Evolutionary conservation across 2,888 invertebrate genomes (phyloP), one percentile per base, ranked within the genome.

Genomic region (Branchipolynoe longqiensis): DNA sequence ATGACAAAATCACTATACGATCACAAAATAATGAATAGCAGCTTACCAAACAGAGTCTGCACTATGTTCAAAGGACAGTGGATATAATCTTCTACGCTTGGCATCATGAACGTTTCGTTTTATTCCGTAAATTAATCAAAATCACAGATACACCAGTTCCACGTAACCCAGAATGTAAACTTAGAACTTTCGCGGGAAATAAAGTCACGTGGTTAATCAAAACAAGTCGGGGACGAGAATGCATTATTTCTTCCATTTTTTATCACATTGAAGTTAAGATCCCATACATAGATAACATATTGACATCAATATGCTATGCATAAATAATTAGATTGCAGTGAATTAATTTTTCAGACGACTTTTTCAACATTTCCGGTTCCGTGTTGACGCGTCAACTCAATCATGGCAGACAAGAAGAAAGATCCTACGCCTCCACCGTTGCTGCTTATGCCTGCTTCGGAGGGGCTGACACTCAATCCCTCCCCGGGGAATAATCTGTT

Each of bases 321-420:
- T 62, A 4, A 62, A 28, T 62, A 25, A 28, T 28, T 31, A 62
- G n/a, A n/a, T n/a, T n/a, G n/a, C n/a, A n/a, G n/a, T n/a, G n/a
- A n/a, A n/a, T n/a, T n/a, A n/a, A n/a, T 28, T 2, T 28, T 62
- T 62, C 4, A 28, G 25, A 25, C 28, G 31, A 62, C 25, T 28
- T 31, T 82, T 82, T 54, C 0, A 22, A 81, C 28, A 85, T 41
- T 85, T 86, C 87, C 87, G 87, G 38, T 87, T 87, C 85, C 85
- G 59, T 40, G 25, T 73, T 86, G 86, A 86, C 86, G 86, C 73
- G 85, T 84, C n/a, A 84, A 38, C 62, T 22, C 41, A 58, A 85
- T 85, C 85, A 92, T 92, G 92, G 90, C 92, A 85, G 92, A 92
- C 88, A 90, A 90, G 86, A 90, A 90, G 86, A 92, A 92, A 89